Evolutionary conservation across 1,140 invertebrate species (phyloP), one percentile per base, ranked within the genome.

Genomic region (Chelonus insularis): DNA sequence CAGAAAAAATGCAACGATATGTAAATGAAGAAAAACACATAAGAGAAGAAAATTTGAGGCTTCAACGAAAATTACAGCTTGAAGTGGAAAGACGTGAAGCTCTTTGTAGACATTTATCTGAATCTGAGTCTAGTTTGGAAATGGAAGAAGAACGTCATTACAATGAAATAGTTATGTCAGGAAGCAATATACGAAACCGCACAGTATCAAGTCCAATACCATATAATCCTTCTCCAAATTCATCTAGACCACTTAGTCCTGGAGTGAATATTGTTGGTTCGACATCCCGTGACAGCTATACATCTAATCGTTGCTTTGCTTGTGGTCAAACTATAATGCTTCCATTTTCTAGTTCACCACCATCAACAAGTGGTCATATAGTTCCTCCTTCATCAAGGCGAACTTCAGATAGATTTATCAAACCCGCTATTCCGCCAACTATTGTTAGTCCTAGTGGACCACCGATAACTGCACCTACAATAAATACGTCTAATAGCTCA

Each of bases 111-210:
- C 95, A 98, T 83, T 84, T 98, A 16, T 98, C 95, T 1, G 96
- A 98, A 82, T 97, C 95, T 66, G 96, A 98, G 78, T 97, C 95
- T 43, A 92, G 92, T 66, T 85, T 97, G 59, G 95, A 98, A 84
- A 97, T 98, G 95, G 95, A 97, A 80, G 95, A 98, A 81, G 95
- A 97, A 78, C 87, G 95, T 68, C 94, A 96, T 78, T 96, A 95
- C 73, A 96, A 96, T 83, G 95, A 97, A 79, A 86, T 88, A 79
- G 87, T 85, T 41, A 85, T 84, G 81, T 83, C 82, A 75, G 84
- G 80, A 65, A 80, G 72, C 58, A 82, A 73, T 65, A 84, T 86
- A 51, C 80, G 86, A 64, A 86, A 85, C 63, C 83, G 90, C 60
- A 89, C 87, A 51, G 86, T 90, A 18, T 91, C 89, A 57, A 91